Percentiles rank a stretch among this genome's conserved stretches.
These are phyloP conservation scores for Temnothorax longispinosus DNA, from an alignment of 1,140 invertebrate genomes.

Conservation along the genomic window DNA sequence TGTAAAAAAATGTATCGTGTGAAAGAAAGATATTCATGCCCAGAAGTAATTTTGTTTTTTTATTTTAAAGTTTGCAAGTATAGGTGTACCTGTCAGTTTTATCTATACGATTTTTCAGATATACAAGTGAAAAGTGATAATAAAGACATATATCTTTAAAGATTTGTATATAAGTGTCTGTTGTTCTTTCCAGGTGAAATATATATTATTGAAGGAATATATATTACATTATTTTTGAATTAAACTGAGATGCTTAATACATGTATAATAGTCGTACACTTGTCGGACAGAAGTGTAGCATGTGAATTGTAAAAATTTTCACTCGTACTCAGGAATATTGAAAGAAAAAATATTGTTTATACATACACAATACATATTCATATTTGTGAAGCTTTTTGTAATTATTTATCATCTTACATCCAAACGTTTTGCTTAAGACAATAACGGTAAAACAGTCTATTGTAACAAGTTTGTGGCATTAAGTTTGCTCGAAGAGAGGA, in stretches of 20 bases:
- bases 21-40: background rate
- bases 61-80: background rate
- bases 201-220: background rate
- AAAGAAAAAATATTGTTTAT: conserved; percentile 2
- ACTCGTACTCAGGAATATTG: background rate
- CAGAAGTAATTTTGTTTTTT: background rate
- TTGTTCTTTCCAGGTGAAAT: conserved; percentile 22
- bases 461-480: conserved; percentile 40
- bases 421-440: background rate
- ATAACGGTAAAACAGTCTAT: conserved; percentile 34
- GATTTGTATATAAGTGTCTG: background rate
- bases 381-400: background rate
- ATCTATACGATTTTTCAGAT: background rate
- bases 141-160: background rate
- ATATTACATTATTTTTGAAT: background rate
- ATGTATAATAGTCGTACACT: background rate
- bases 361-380: background rate
- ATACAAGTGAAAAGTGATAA: background rate
- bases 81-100: background rate
- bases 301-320: background rate
- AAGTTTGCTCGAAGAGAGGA: conserved; percentile 55
- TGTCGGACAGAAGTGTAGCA: background rate
- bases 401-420: background rate
- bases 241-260: background rate
- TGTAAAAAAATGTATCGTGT: background rate